These are phyloP conservation scores for Cantharis lateralis DNA, from an alignment of 2,888 invertebrate species.

Conservation along the genomic window DNA sequence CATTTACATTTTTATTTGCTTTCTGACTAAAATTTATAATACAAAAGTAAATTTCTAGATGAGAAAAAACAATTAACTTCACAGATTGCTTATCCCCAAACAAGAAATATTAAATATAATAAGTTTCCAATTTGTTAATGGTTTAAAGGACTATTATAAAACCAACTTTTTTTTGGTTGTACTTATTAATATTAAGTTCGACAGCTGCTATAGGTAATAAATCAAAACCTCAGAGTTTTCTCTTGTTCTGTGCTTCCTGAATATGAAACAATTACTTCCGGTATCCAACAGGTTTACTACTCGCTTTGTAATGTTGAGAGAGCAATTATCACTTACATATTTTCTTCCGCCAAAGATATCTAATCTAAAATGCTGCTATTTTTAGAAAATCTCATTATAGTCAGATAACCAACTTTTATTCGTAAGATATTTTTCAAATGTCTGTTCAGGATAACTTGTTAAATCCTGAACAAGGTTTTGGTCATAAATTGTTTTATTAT, in stretches of 20 bases:
- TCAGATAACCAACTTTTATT: neutral
- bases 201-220: neutral
- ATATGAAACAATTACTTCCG: neutral
- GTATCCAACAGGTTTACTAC: neutral
- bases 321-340: neutral
- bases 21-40: too few species aligned
- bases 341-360: neutral
- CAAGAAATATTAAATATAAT: too few species aligned
- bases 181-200: neutral
- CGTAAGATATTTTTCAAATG: neutral
- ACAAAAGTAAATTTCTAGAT: too few species aligned
- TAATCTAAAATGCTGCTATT: neutral
- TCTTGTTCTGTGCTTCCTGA: neutral
- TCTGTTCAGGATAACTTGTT: neutral
- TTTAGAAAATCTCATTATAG: neutral
- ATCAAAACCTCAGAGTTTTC: neutral
- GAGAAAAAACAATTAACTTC: too few species aligned
- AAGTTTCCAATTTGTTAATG: too few species aligned
- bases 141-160: too few species aligned
- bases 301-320: neutral
- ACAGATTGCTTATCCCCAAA: too few species aligned
- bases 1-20: too few species aligned
- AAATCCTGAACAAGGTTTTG: neutral
- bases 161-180: too few species aligned
- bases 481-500: neutral